Evolutionary conservation across 2,888 invertebrate species (phyloP).

Genomic region (Automeris io): DNA sequence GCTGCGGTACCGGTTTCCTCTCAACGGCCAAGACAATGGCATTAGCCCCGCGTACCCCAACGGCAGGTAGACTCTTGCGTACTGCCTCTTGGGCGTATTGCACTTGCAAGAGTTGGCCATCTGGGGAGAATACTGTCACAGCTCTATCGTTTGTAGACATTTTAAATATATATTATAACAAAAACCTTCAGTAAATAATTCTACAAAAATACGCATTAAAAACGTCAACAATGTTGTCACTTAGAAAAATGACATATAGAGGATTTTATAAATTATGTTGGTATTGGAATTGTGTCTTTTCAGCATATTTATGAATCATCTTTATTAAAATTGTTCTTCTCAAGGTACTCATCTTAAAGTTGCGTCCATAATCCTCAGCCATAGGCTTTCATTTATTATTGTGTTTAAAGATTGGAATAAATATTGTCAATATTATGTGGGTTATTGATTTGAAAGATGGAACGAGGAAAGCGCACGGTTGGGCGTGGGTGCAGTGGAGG

Average conservation of each 20-base stretch:
- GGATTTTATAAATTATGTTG: no score
- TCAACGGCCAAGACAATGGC: constrained; percentile 97
- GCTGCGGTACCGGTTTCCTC: constrained; percentile 95
- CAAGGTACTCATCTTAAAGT: no score
- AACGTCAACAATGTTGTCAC: background rate
- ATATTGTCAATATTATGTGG: no score
- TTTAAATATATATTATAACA: background rate
- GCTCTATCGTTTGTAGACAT: constrained; percentile 93
- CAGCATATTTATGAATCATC: no score
- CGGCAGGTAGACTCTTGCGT: constrained; percentile 88
- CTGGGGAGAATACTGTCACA: constrained; percentile 98
- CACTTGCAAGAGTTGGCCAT: constrained; percentile 96
- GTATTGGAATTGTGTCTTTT: no score
- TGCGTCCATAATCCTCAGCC: no score
- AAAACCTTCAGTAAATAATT: background rate
- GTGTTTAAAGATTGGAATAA: no score
- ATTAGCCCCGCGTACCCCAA: constrained; percentile 92
- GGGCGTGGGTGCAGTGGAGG: constrained; percentile 27
- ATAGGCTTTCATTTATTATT: no score
- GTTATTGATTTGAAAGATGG: no score
- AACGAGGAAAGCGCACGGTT: constrained; percentile 13
- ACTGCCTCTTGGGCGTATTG: constrained; percentile 99
- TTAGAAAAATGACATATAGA: background rate
- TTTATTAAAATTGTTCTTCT: no score
- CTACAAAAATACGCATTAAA: background rate